These are phyloP conservation scores for Pyxicephalus adspersus DNA, from an alignment of 2,113 vertebrate genomes.

Conservation along the genomic window DNA sequence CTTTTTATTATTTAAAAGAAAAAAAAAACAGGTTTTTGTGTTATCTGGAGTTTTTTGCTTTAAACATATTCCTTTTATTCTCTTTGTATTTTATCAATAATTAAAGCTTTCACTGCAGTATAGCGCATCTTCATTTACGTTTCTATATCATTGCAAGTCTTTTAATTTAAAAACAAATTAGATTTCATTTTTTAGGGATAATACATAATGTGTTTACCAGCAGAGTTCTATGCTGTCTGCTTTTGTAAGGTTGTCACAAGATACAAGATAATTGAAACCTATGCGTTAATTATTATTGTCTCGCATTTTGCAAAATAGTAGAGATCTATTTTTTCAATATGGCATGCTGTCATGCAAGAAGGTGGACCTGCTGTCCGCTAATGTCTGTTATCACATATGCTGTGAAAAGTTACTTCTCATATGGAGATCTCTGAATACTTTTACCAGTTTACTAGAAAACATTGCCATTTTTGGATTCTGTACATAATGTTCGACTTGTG, in stretches of 20 bases:
- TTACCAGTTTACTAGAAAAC: no score
- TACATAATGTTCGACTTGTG: no score
- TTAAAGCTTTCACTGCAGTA: slow-evolving; percentile 48
- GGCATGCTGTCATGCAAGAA: background rate
- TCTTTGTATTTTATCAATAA: slow-evolving; percentile 56
- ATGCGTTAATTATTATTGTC: slow-evolving; percentile 67
- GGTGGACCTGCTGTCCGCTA: background rate
- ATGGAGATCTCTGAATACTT: background rate
- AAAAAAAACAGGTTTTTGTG: background rate
- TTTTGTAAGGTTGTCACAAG: slow-evolving; percentile 70
- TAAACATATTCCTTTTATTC: background rate
- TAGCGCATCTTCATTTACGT: slow-evolving; percentile 51
- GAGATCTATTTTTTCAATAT: slow-evolving; percentile 27
- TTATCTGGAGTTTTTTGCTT: background rate
- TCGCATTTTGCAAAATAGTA: slow-evolving; percentile 15
- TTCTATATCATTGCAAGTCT: slow-evolving; percentile 22
- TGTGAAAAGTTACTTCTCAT: background rate
- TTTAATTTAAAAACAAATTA: slow-evolving; percentile 63
- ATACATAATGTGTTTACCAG: slow-evolving; percentile 57
- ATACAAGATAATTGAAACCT: slow-evolving; percentile 73
- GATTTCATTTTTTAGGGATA: slow-evolving; percentile 44
- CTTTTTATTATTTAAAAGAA: background rate
- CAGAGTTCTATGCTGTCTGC: slow-evolving; percentile 61
- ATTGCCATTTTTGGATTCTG: no score
- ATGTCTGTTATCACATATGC: background rate